These are phyloP conservation scores for Xiphias gladius DNA, from an alignment of 2,113 vertebrate genomes.

Conservation along the genomic window DNA sequence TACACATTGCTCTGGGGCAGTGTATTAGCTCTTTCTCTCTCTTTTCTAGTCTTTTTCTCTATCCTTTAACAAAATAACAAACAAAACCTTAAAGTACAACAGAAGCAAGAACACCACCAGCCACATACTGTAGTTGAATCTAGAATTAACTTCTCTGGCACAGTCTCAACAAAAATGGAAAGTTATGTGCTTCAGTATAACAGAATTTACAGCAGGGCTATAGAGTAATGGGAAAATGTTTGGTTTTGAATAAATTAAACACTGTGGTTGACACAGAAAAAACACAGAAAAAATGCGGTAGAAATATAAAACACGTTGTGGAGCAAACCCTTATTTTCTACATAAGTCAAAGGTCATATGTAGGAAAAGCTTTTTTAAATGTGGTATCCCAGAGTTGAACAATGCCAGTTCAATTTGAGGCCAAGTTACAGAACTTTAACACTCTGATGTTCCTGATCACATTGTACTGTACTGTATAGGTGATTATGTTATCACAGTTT, in stretches of 20 bases:
- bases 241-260: background rate
- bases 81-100: constrained; percentile 18
- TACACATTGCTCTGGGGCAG: constrained; percentile 40
- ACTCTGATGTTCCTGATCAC: too few relatives aligned
- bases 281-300: background rate
- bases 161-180: background rate
- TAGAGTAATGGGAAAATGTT: background rate
- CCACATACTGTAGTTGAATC: background rate
- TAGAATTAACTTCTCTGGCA: constrained; percentile 8
- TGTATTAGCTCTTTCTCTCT: constrained; percentile 20
- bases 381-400: too few relatives aligned
- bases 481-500: too few relatives aligned
- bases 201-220: background rate
- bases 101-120: constrained; percentile 21
- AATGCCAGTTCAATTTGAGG: too few relatives aligned
- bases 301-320: background rate
- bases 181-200: constrained; percentile 1
- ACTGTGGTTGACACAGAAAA: background rate
- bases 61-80: constrained; percentile 39
- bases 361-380: background rate
- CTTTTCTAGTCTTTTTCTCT: constrained; percentile 2
- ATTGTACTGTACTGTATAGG: too few relatives aligned
- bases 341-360: background rate
- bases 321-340: background rate
- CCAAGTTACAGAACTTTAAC: too few relatives aligned